Evolutionary conservation across 2,888 invertebrate species (phyloP), one percentile per base, ranked within the genome.

Genomic region (Cheilosia impressa): DNA sequence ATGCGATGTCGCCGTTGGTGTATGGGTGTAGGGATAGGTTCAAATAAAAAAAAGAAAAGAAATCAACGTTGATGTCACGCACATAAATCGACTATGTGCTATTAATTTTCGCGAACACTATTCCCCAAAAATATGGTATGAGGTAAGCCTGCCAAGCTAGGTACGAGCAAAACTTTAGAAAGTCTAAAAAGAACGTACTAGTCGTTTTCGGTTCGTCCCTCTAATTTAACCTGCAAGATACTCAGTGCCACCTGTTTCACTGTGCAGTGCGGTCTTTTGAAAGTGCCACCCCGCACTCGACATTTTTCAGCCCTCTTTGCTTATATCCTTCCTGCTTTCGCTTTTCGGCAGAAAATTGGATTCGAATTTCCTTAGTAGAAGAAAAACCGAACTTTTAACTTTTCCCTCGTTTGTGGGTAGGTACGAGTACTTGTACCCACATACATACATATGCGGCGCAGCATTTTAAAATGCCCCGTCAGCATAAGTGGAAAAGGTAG

Each of bases 21-120:
- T 38, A 15, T 50, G 38, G 34, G 22, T 63, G 15, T 17, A 58
- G 62, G 60, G 50, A 68, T 76, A 52, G 76, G 69, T 78, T 71
- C 47, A 47, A 60, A 22, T 60, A 43, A 43, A 76, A 77, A 52
- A 22, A 57, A 63, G 55, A 58, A 34, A 68, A 63, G 45, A 73
- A 82, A 76, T 76, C 76, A 72, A 76, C 24, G 69, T 80, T 85
- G 85, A 87, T 88, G 88, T 88, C 88, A 88, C 87, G 88, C 87
- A 88, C 87, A 88, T 88, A 88, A 87, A 88, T 88, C 87, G 87
- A 88, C 88, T 80, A 76, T 71, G 83, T 82, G 76, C 76, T 80
- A 88, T 88, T 88, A 88, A 88, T 88, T 88, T 87, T 87, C 82
- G 87, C 87, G 87, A 87, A 55, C 53, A 53, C 71, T 63, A 69